Percentiles rank a stretch among this genome's conserved stretches.
Conservation (phyloP, 1,140 invertebrate species). For the Bombus superbus region DNA sequence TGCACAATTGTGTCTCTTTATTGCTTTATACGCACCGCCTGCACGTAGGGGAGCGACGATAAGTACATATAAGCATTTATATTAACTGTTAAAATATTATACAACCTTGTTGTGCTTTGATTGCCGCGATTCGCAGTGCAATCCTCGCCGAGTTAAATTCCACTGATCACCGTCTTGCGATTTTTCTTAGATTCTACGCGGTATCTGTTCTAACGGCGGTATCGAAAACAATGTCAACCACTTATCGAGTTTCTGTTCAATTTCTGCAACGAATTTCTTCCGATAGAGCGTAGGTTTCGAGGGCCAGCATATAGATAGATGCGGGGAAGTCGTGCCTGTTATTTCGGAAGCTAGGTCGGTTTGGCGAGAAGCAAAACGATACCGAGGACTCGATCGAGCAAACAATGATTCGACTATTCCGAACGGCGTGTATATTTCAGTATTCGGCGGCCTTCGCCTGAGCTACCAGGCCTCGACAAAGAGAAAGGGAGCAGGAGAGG, state of each 20-base stretch:
- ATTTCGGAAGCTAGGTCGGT: constrained; percentile 3
- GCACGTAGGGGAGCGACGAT: constrained; percentile 7
- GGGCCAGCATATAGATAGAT: background rate
- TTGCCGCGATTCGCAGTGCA: background rate
- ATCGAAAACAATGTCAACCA: background rate
- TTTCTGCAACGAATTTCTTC: background rate
- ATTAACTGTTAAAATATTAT: constrained; percentile 41
- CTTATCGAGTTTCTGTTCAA: background rate
- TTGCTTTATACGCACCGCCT: background rate
- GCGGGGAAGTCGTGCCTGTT: background rate
- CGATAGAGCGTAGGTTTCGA: background rate
- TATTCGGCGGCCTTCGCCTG: constrained; percentile 61
- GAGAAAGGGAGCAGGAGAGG: constrained; percentile 56
- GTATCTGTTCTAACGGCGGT: background rate
- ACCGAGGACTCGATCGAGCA: constrained; percentile 50
- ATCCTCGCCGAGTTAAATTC: background rate
- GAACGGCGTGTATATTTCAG: constrained; percentile 56
- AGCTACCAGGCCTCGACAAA: constrained; percentile 59
- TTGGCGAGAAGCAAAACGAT: background rate
- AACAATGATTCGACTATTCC: constrained; percentile 69
- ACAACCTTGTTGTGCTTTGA: background rate
- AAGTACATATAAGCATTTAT: constrained; percentile 28
- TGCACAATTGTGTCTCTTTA: constrained; percentile 44
- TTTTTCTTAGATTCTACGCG: background rate
- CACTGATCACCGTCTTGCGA: background rate